Base-by-base conservation (phyloP, 2,113 vertebrate genomes). In the Chrysochloris asiatica region DNA sequence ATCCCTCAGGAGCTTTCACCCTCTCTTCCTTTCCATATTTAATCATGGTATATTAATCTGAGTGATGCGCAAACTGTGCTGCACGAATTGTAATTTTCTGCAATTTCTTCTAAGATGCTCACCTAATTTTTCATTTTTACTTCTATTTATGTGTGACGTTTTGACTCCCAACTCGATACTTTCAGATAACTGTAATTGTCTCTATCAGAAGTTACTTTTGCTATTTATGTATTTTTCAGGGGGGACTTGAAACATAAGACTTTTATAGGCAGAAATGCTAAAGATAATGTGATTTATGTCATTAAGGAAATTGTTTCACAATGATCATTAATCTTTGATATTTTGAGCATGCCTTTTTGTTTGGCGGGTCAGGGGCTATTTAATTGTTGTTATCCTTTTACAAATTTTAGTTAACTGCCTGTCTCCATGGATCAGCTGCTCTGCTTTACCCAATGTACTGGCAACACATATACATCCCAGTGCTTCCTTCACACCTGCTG, bases 381-480 rank as follows among this genome's bases (percentile, higher is more conserved):
- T 33, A 56, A 97, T 91, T 88, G 81, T 19, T 96, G 84, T 95
- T 95, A 11, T 96, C 8, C 94, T 94, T 95, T 95, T 90, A 41
- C 96, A 3, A 12, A 33, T 97, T 98, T 77, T 71, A 98, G 98
- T 97, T 99, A 98, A 99, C 99, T 41, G 99, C 99, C 95, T 99
- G 99, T 97, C 98, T 99, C 96, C 99, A 99, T 81, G 99, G 98
- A 12, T 98, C 99, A 50, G 98, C 98, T 63, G 98, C 99, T 93
- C 98, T 99, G 97, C 98, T 99, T 22, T 99, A 98, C 96, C 99
- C 99, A 54, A 99, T 99, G 99, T 98, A 98, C 97, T 99, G 99
- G 99, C 99, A 99, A 80, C 99, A 99, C 96, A 99, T 99, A 96
- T 99, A 99, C 98, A 99, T 99, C 98, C 99, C 99, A 2, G 99